Evolutionary conservation across 2,888 invertebrate genomes (phyloP), one percentile per base, ranked within the genome.

Genomic region (Colletes collaris): DNA sequence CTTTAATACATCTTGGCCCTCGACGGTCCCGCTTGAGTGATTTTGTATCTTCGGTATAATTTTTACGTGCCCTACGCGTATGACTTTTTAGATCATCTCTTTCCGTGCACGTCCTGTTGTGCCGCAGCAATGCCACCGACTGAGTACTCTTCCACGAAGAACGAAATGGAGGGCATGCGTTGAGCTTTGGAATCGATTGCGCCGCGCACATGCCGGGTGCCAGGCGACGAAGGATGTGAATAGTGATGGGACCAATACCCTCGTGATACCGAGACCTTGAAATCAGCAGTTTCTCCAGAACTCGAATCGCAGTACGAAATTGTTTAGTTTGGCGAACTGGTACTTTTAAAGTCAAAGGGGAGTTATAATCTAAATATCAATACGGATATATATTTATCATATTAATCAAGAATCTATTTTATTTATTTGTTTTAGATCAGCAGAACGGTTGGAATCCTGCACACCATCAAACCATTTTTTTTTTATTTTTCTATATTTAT

Each of bases 141-240:
- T 91, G 89, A 63, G 64, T 76, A 55, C 11, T 66, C 64, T 50
- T 50, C 62, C 58, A 65, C 53, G 62, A 56, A 58, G 70, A 76
- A 72, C 79, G 75, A 76, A 59, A 75, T 79, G 83, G 75, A 83
- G 85, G 87, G 90, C 89, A 89, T 89, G 91, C 89, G 90, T 90
- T 90, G 89, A 16, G 88, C 89, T 89, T 89, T 89, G 86, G 86
- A 91, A 91, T 92, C 92, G 92, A 92, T 92, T 89, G 87, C 85
- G 82, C 81, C 85, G 84, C 83, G 81, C 81, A 81, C 81, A 81
- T 81, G 81, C 81, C 76, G 81, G 81, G 46, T 81, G 76, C 64
- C 76, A 72, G 55, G 69, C 81, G 75, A 68, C 71, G 46, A 55
- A 68, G 52, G 75, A 80, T 71, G 58, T 10, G 58, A 56, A 81